Evolutionary conservation across 2,113 vertebrate species (phyloP), one percentile per base, ranked within the genome.

Genomic region (Gopherus flavomarginatus): DNA sequence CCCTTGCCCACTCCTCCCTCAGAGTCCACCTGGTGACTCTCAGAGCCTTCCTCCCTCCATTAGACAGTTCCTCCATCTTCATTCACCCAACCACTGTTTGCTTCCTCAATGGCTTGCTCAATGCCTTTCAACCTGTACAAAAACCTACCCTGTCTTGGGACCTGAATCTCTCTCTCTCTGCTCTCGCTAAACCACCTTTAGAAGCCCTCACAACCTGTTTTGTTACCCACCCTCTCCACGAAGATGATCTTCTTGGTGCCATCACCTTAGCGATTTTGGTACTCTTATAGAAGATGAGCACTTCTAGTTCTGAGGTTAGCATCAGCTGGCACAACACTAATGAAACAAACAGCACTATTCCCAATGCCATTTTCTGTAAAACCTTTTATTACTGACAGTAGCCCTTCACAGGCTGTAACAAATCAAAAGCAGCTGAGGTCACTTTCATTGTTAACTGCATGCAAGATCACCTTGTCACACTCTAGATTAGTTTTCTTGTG

Each of bases 401-500:
- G 79, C 49, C 89, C 90, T 19, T 47, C 17, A 56, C 86, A 69
- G 52, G 6, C 49, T 52, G 2, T 72, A 86, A 78, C 89, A 94
- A 95, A 92, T 93, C 88, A 57, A 84, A 69, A 24, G 50, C 12
- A 38, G 69, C 27, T 85, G 21, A 22, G 35, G 69, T 42, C 42
- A 69, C 90, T 38, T 52, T 78, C 50, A 96, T 94, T 86, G 16
- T 86, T 95, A 95, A 77, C 56, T 95, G 81, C 47, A 11, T 22
- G 11, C 8, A 14, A 1, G 31, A 14, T 97, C 42, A 80, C 44
- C 83, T 24, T 93, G 2, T 38, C 9, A 62, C 92, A 93, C 62
- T 54, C 88, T 95, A 91, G 26, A 89, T 3, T 86, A 57, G 1
- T 31, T 87, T 96, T 78, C 92, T 42, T 88, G 14, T 87, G 5